These are phyloP conservation scores for Holacanthella duospinosa DNA, from an alignment of 2,888 invertebrate species.

Conservation along the genomic window DNA sequence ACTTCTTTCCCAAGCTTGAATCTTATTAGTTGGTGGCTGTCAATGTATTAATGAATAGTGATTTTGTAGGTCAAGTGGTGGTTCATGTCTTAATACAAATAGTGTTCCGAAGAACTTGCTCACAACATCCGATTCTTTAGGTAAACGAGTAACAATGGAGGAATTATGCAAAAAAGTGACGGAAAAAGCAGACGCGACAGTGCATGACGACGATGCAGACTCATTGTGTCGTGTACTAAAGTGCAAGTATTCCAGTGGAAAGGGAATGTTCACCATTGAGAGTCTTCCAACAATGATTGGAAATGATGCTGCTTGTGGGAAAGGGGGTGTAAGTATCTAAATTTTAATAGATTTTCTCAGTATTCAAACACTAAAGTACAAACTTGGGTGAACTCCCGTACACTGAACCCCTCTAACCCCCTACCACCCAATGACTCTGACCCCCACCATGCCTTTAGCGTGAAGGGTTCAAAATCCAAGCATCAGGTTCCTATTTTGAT, in stretches of 20 bases:
- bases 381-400: neutral
- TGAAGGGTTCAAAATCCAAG: no score
- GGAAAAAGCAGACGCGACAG: neutral
- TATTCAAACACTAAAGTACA: neutral
- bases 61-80: slow-evolving; percentile 1
- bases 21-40: neutral
- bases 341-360: neutral
- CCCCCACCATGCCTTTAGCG: no score
- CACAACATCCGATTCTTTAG: neutral
- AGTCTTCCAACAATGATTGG: neutral
- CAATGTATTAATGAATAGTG: neutral
- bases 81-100: neutral
- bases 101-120: no score
- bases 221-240: neutral
- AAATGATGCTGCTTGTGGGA: neutral
- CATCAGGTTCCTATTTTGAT: neutral
- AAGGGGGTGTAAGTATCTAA: neutral
- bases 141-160: neutral
- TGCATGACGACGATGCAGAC: neutral
- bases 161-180: slow-evolving; percentile 2
- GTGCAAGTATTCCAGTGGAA: neutral
- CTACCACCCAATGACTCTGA: no score
- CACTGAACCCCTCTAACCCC: no score
- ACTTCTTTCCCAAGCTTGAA: neutral
- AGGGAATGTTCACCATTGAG: neutral